Evolutionary conservation across 1,140 invertebrate species (phyloP).

Genomic region (Euschistus heros): DNA sequence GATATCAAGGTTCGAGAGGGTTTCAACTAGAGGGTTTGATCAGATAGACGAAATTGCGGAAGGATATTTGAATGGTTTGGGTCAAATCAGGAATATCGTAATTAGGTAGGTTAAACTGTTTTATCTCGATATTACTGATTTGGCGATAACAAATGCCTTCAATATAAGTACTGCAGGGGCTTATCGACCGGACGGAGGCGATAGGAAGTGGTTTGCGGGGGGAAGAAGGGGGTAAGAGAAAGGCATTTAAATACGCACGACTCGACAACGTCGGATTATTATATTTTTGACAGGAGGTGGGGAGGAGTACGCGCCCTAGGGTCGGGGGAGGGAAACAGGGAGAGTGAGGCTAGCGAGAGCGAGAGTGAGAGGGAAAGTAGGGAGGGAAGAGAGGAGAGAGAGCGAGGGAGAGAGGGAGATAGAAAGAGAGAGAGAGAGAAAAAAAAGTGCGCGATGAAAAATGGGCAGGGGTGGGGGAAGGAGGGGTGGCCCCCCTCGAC

Average conservation of each 20-base stretch:
- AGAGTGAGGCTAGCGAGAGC: not conserved
- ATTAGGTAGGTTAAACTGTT: too few relatives aligned
- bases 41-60: too few relatives aligned
- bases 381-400: not conserved
- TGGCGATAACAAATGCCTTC: too few relatives aligned
- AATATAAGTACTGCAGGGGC: constrained; percentile 8
- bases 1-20: too few relatives aligned
- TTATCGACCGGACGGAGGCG: constrained; percentile 4
- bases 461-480: not conserved
- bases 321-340: too few relatives aligned
- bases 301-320: not conserved
- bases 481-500: not conserved
- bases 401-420: not conserved
- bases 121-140: too few relatives aligned
- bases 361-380: not conserved
- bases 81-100: too few relatives aligned
- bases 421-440: not conserved
- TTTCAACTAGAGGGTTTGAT: too few relatives aligned
- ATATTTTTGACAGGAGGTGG: constrained; percentile 19
- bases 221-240: constrained; percentile 1
- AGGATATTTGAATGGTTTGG: too few relatives aligned
- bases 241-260: constrained; percentile 21
- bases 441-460: constrained; percentile 17
- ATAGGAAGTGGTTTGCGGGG: constrained; percentile 14
- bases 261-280: constrained; percentile 24